These are phyloP conservation scores for Psittacula cyanocephala DNA, from an alignment of 2,113 vertebrate species.

Conservation along the genomic window DNA sequence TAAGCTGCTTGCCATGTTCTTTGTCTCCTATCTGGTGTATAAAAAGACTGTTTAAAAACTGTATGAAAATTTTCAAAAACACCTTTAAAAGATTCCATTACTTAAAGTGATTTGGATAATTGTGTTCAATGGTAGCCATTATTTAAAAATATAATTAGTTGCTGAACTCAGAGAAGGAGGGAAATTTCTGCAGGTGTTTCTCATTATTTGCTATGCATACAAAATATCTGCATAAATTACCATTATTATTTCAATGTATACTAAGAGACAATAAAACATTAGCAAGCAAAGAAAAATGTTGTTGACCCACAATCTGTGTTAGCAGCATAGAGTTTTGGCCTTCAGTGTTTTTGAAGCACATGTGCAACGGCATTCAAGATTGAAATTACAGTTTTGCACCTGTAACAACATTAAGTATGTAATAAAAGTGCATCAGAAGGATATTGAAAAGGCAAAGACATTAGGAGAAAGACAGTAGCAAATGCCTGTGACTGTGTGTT, in stretches of 20 bases:
- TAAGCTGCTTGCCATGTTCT: constrained; percentile 66
- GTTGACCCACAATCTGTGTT: constrained; percentile 87
- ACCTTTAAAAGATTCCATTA: constrained; percentile 93
- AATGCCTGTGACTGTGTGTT: neutral
- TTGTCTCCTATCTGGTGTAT: constrained; percentile 66
- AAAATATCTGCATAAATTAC: constrained; percentile 89
- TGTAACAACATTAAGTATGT: constrained; percentile 75
- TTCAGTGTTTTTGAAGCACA: constrained; percentile 70
- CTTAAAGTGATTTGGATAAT: constrained; percentile 94
- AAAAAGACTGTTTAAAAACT: constrained; percentile 82
- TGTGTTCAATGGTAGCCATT: constrained; percentile 92
- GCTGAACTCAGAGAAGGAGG: constrained; percentile 90
- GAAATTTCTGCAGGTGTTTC: constrained; percentile 91
- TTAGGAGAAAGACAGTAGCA: neutral
- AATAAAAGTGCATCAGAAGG: constrained; percentile 70
- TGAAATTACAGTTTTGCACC: constrained; percentile 86
- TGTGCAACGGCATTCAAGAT: constrained; percentile 75
- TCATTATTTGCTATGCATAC: constrained; percentile 87
- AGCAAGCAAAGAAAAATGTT: constrained; percentile 81
- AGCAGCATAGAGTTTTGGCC: constrained; percentile 81
- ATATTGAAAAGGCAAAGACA: constrained; percentile 48
- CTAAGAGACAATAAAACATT: constrained; percentile 86
- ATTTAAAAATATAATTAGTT: constrained; percentile 98
- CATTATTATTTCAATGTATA: constrained; percentile 86
- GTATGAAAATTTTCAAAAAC: constrained; percentile 81